Base-by-base conservation (phyloP, 2,888 invertebrate species). In the Odiellus spinosus region DNA sequence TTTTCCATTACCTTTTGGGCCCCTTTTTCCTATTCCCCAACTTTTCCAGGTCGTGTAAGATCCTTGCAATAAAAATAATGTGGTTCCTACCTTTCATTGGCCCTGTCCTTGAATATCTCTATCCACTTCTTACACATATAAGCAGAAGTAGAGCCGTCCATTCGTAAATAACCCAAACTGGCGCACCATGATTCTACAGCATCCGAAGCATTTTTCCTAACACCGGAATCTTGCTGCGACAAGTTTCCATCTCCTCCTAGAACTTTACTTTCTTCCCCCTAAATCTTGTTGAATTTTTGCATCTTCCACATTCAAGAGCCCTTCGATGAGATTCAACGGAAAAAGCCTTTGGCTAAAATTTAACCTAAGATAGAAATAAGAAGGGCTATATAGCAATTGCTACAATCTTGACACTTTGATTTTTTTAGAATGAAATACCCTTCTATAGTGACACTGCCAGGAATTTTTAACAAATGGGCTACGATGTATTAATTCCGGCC, bases 261-360 rank as follows among this genome's bases (percentile, higher is more conserved):
- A 39, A 20, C 33, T n/a, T n/a, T n/a, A n/a, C n/a, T n/a, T n/a
- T n/a, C n/a, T n/a, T n/a, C n/a, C n/a, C n/a, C n/a, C n/a, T n/a
- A n/a, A n/a, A 52, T 48, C 34, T 44, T 35, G 15, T 41, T 43
- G 34, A 76, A 64, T 77, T 73, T 59, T 59, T 38, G 59, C 55
- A 46, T 62, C 62, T 21, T 63, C 52, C 42, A 55, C 50, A 2
- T 74, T 73, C 40, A 98, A 71, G 68, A 95, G 91, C 59, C 84
- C 77, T 66, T 96, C 93, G 56, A 99, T 93, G 51, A 95, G 74
- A 64, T 90, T 82, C 59, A 99, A 67, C 0, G 93, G 87, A 61
- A 87, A 81, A 47, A 98, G 68, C 0, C 91, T 93, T 64, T 98
- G 96, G 11, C 93, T 95, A 68, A 99, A 99, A 19, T 98, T 79